Evolutionary conservation across 2,888 invertebrate genomes (phyloP).

Genomic region (Eurytoma adleriae): DNA sequence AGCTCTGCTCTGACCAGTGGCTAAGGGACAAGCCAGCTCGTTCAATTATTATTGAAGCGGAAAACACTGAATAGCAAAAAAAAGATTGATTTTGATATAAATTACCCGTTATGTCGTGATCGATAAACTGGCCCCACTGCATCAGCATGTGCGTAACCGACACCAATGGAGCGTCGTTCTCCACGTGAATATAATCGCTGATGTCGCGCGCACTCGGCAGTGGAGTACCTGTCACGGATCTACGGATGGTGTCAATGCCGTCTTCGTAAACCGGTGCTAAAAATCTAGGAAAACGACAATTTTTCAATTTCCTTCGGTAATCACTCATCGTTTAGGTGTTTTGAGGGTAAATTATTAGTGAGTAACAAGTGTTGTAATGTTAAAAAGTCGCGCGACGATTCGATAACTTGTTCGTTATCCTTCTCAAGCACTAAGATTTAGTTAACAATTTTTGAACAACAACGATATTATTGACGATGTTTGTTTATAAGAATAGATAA

Average conservation of each 20-base stretch:
- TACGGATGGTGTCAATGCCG: slow-evolving; percentile 80
- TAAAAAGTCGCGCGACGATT: too few relatives aligned
- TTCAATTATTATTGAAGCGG: neutral
- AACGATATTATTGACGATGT: too few relatives aligned
- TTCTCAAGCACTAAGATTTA: too few relatives aligned
- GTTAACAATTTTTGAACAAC: too few relatives aligned
- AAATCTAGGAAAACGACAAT: slow-evolving; percentile 77
- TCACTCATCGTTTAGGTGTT: too few relatives aligned
- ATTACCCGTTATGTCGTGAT: slow-evolving; percentile 88
- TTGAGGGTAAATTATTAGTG: too few relatives aligned
- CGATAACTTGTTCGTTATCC: too few relatives aligned
- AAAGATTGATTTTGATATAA: neutral
- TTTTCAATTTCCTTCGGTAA: too few relatives aligned
- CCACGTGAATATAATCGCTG: slow-evolving; percentile 83
- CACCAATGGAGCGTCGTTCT: slow-evolving; percentile 81
- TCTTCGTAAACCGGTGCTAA: slow-evolving; percentile 90
- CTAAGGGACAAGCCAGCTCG: slow-evolving; percentile 63
- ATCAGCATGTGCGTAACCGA: slow-evolving; percentile 88
- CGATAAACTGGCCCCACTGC: slow-evolving; percentile 95
- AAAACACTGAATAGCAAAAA: too few relatives aligned
- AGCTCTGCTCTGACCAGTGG: slow-evolving; percentile 85
- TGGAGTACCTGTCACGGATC: slow-evolving; percentile 79
- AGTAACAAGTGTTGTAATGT: too few relatives aligned
- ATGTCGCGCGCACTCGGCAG: slow-evolving; percentile 88
- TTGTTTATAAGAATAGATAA: too few relatives aligned